Base-by-base conservation (phyloP, 2,888 invertebrate genomes). In the Zaprionus obscuricornis region DNA sequence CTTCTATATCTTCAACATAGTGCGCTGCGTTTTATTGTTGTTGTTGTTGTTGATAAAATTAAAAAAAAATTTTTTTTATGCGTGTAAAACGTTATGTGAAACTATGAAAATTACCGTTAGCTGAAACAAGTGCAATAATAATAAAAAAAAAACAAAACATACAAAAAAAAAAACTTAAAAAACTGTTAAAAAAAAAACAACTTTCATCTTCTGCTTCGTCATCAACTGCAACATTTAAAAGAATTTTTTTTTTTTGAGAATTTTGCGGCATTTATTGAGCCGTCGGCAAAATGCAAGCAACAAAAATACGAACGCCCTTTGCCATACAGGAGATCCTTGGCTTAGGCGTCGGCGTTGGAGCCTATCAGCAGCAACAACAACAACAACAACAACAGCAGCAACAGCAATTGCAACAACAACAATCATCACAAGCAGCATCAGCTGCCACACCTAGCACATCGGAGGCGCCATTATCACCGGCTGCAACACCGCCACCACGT, bases 231-330 rank as follows among this genome's bases (percentile, higher is more conserved):
- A n/a, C n/a, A n/a, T n/a, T n/a, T n/a, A n/a, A n/a, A n/a, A 22
- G 22, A 5, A 7, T 7, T 22, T 22, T 22, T 4, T 22, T 22
- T 22, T 22, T 22, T 22, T 5, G 7, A 5, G 4, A 22, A 7
- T 7, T 4, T 22, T 22, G 22, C 49, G 60, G 45, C 54, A 52
- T 26, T 27, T 27, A 27, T 17, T 26, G 29, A 27, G 57, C 68
- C 74, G 74, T 39, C 74, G 74, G 78, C 64, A 72, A 66, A 78
- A 90, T 90, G 90, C 90, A 90, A 72, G 90, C 90, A 22, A 90
- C 90, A 45, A 90, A 90, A 89, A 89, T 90, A 90, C 88, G 90
- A 4, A 90, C 90, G 3, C 90, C 90, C 5, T 90, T 90, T 52
- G 90, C 90, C 62, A 90, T 90, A 46, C 90, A 90, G 64, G 90